phyloP scores from a whole-genome alignment of 2,113 vertebrate genomes.

The Strigops habroptila region DNA sequence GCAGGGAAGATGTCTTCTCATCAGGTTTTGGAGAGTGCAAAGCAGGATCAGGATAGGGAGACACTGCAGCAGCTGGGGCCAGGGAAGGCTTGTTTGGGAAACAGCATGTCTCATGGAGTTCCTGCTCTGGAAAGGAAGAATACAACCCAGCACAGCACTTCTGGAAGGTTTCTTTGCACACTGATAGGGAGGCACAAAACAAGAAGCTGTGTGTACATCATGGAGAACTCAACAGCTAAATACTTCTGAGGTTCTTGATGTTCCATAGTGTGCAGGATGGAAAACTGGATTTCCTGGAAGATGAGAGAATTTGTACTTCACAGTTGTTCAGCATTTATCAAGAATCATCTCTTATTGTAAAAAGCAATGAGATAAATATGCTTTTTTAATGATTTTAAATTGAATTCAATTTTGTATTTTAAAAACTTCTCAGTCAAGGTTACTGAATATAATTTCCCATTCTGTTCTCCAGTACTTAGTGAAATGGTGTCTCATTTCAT shows the following conservation, averaged over 20 bases:
- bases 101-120: not conserved
- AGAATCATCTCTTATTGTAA: not conserved
- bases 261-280: not conserved
- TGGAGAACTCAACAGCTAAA: accelerated
- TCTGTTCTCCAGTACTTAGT: not conserved
- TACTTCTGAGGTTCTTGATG: not conserved
- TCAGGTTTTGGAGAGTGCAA: not conserved
- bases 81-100: not conserved
- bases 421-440: not conserved
- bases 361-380: not conserved
- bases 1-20: not conserved
- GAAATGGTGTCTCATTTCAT: not conserved
- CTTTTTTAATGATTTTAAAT: not conserved
- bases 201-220: not conserved
- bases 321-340: not conserved
- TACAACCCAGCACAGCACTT: not conserved
- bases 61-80: not conserved
- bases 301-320: not conserved
- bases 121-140: not conserved
- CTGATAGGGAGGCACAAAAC: not conserved
- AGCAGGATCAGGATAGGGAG: accelerated
- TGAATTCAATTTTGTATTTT: not conserved
- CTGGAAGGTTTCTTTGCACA: not conserved
- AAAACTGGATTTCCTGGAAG: not conserved
- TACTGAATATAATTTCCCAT: not conserved